A percentile compares a stretch with the other conserved stretches of the same genome.
Evolutionary conservation across 2,797 vertebrate species (phyloP).

Genomic region (Eupleurogrammus muticus): DNA sequence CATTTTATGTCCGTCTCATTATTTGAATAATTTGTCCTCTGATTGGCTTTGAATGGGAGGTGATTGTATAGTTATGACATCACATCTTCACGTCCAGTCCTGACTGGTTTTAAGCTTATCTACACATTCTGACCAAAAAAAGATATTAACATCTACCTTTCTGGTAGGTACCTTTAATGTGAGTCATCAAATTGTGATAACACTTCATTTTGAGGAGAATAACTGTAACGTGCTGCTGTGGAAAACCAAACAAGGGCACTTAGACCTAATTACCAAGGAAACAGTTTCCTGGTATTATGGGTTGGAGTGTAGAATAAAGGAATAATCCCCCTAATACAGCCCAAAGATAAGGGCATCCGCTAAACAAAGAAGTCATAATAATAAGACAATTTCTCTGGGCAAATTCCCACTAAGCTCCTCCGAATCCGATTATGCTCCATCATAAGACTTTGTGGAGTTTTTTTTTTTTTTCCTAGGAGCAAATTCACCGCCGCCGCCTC

Average conservation of each 20-base stretch:
- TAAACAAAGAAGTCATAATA: constrained; percentile 75
- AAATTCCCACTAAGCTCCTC: constrained; percentile 68
- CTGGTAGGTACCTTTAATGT: too few relatives aligned
- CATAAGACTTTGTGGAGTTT: constrained; percentile 49
- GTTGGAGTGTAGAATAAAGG: constrained; percentile 57
- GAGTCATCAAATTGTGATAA: constrained; percentile 14
- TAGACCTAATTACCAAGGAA: constrained; percentile 63
- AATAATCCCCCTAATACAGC: constrained; percentile 70
- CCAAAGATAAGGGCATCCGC: constrained; percentile 56
- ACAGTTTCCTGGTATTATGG: constrained; percentile 55
- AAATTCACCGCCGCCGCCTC: constrained; percentile 36
- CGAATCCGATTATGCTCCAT: constrained; percentile 68
- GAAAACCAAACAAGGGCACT: constrained; percentile 56
- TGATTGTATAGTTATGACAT: too few relatives aligned
- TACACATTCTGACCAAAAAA: too few relatives aligned
- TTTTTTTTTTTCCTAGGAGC: constrained; percentile 31
- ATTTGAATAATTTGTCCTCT: too few relatives aligned
- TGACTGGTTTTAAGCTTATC: too few relatives aligned
- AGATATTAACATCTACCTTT: too few relatives aligned
- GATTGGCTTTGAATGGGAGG: too few relatives aligned
- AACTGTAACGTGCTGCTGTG: constrained; percentile 19
- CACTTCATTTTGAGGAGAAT: constrained; percentile 24
- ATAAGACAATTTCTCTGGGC: constrained; percentile 66
- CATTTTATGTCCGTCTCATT: too few relatives aligned
- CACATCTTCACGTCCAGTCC: too few relatives aligned